Evolutionary conservation across 2,797 vertebrate genomes (phyloP).

Genomic region (Sarcoramphus papa): DNA sequence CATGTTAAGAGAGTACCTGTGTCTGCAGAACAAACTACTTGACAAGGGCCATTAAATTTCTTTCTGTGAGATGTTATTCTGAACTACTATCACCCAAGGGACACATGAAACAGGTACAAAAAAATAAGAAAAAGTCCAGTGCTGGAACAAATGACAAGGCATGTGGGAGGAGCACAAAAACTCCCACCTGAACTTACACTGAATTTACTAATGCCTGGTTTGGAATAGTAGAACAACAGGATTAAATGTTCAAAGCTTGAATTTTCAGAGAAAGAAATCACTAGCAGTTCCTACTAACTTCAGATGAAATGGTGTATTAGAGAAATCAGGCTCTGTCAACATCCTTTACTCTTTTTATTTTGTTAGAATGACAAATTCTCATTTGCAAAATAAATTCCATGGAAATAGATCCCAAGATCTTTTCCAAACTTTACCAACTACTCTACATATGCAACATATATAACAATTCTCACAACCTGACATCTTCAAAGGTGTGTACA

Average conservation of each 20-base stretch:
- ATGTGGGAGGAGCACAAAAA: not conserved
- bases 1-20: not conserved
- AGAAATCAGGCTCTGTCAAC: not conserved
- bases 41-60: not conserved
- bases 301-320: not conserved
- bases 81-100: not conserved
- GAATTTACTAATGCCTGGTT: not conserved
- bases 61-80: not conserved
- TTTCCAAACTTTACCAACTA: not conserved
- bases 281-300: not conserved
- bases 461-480: not conserved
- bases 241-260: not conserved
- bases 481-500: not conserved
- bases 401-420: not conserved
- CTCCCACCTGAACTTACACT: not conserved
- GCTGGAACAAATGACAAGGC: not conserved
- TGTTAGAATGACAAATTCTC: not conserved
- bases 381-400: not conserved
- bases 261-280: not conserved
- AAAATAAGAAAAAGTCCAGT: not conserved
- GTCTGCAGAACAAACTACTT: not conserved
- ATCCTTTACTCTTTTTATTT: not conserved
- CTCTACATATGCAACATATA: not conserved
- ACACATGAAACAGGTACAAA: fast-evolving
- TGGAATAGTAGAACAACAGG: not conserved